These are phyloP conservation scores for Pelosia muscerda DNA, from an alignment of 2,888 invertebrate species.

Conservation along the genomic window DNA sequence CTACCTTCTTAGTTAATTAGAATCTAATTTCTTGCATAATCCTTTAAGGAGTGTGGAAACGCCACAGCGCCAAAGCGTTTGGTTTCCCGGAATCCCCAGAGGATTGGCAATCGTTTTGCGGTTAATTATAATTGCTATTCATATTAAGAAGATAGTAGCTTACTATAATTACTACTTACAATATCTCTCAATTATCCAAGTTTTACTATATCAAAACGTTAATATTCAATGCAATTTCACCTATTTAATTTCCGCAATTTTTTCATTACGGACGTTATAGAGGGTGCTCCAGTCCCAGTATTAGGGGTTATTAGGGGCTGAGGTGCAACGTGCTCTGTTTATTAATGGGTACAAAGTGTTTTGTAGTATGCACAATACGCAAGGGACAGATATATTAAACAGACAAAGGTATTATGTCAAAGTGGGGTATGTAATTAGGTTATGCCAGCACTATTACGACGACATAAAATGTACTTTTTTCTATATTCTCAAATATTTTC, in stretches of 20 bases:
- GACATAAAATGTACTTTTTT: no score
- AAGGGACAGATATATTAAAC: neutral
- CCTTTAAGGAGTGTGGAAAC: neutral
- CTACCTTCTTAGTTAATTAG: neutral
- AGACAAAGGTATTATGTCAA: no score
- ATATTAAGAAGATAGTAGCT: neutral
- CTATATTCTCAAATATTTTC: no score
- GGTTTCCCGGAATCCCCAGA: neutral
- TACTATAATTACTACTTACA: no score
- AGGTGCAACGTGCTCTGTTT: constrained; percentile 11
- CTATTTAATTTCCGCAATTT: constrained; percentile 7
- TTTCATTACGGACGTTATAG: neutral
- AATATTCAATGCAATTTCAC: neutral
- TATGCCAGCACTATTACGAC: no score
- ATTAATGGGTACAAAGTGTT: neutral
- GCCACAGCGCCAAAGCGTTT: no score
- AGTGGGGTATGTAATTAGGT: no score
- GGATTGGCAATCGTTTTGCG: neutral
- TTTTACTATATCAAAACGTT: neutral
- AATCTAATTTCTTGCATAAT: neutral
- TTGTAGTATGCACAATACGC: neutral
- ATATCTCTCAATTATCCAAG: no score
- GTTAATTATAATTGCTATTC: neutral
- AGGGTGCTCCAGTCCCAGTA: neutral
- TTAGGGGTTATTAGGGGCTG: neutral